Evolutionary conservation across 2,888 invertebrate genomes (phyloP), one percentile per base, ranked within the genome.

Genomic region (Calameuta idolon): DNA sequence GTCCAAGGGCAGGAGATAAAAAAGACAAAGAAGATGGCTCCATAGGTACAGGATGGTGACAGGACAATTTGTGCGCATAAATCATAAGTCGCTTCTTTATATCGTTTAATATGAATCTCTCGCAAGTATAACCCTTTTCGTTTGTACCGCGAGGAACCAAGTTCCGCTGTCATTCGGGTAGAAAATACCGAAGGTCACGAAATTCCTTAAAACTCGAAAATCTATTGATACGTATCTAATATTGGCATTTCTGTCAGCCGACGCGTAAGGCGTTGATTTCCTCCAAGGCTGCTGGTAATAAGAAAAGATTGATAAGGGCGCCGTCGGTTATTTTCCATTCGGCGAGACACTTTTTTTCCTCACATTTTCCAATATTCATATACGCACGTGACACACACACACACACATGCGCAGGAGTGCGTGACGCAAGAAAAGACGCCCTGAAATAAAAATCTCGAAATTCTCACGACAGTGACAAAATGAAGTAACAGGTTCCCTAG

Each of bases 11-110:
- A 5, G 40, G 40, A 40, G 40, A 40, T 40, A 40, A 40, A 40
- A 15, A 40, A 15, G 40, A 40, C 40, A 40, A 40, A 15, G 40
- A 4, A 40, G 15, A 40, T 40, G 69, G 12, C 30, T 30, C 69
- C 30, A 33, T 30, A 30, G 12, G 30, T 81, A 82, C 81, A 81
- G 78, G 79, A 81, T 83, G 83, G 85, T 88, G 90, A 89, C 90
- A 89, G 89, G 86, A 90, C 89, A 90, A 91, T 91, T 90, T 90
- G 90, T 85, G 89, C 89, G 86, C 90, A 90, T 90, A 91, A 90
- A 91, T 90, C 90, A 89, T 87, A 80, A 79, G 75, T 79, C 85
- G 86, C 88, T 90, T 90, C 90, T 90, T 90, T 88, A 88, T 90
- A 88, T 90, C 90, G 86, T 86, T 90, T 90, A 90, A 90, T 90